These are phyloP conservation scores for Coecobrya sp. DNA, from an alignment of 2,888 invertebrate genomes.

Conservation along the genomic window DNA sequence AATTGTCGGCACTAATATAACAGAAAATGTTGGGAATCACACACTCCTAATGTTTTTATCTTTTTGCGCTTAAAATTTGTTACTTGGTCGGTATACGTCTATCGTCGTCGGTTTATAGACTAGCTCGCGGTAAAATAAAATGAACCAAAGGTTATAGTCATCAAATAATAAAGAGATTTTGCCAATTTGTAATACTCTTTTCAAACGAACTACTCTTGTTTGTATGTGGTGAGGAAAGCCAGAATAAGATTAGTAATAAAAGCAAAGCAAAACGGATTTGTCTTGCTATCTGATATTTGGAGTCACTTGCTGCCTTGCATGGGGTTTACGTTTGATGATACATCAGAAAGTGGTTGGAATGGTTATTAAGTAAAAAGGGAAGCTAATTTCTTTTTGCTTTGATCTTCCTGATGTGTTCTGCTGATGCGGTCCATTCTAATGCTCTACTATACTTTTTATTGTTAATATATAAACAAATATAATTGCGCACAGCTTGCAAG, in stretches of 20 bases:
- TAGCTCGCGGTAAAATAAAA: not conserved
- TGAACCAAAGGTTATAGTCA: not conserved
- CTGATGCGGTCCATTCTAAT: not conserved
- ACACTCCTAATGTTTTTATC: no score
- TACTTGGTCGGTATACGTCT: not conserved
- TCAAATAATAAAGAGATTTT: constrained; percentile 17
- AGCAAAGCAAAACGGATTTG: constrained; percentile 53
- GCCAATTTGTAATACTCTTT: constrained; percentile 24
- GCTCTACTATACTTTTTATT: not conserved
- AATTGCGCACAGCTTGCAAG: constrained; percentile 20
- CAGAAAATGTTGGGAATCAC: no score
- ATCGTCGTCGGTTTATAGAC: not conserved
- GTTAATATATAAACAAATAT: constrained; percentile 12
- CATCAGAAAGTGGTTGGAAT: not conserved
- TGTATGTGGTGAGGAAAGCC: not conserved
- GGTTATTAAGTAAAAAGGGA: constrained; percentile 17
- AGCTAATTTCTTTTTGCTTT: constrained; percentile 56
- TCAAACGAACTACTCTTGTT: not conserved
- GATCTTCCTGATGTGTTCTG: constrained; percentile 40
- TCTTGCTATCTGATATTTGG: not conserved
- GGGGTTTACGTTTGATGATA: not conserved
- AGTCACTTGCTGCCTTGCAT: no score
- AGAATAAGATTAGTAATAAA: constrained; percentile 56
- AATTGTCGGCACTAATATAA: no score
- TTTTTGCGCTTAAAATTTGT: no score